These are phyloP conservation scores for Epinephelus lanceolatus DNA, from an alignment of 2,113 vertebrate species.

Conservation along the genomic window DNA sequence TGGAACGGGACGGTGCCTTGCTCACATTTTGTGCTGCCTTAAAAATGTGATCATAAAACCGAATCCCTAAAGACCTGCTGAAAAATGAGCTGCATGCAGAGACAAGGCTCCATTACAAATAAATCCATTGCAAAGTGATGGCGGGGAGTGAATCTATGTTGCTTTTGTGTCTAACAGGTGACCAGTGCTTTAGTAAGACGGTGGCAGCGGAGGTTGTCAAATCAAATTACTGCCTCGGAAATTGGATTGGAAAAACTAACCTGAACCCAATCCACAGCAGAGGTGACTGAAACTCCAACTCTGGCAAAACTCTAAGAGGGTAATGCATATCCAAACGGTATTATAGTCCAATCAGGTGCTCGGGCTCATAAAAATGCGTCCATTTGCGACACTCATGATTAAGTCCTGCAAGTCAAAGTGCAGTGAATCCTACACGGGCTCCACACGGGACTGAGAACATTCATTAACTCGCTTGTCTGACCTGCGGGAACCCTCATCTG, in stretches of 20 bases:
- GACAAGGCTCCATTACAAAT: slow-evolving; percentile 1
- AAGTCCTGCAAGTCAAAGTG: slow-evolving; percentile 3
- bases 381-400: background rate
- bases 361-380: background rate
- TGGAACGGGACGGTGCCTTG: background rate
- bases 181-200: slow-evolving; percentile 7
- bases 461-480: background rate
- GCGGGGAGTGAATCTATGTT: slow-evolving; percentile 19
- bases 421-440: background rate
- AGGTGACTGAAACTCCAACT: slow-evolving; percentile 24
- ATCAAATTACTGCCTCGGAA: slow-evolving; percentile 45
- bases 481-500: background rate
- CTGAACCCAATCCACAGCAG: slow-evolving; percentile 23
- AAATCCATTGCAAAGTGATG: slow-evolving; percentile 35
- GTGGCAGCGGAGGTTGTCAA: slow-evolving; percentile 25
- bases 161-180: slow-evolving; percentile 34
- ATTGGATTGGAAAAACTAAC: slow-evolving; percentile 54
- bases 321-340: slow-evolving; percentile 24
- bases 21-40: background rate
- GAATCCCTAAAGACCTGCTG: slow-evolving; percentile 14
- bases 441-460: background rate
- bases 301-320: slow-evolving; percentile 28
- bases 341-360: slow-evolving; percentile 13
- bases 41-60: slow-evolving; percentile 2
- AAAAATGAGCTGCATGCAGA: slow-evolving; percentile 23